Conservation (phyloP, 2,113 vertebrate genomes). For the Nothobranchius kuhntae region DNA sequence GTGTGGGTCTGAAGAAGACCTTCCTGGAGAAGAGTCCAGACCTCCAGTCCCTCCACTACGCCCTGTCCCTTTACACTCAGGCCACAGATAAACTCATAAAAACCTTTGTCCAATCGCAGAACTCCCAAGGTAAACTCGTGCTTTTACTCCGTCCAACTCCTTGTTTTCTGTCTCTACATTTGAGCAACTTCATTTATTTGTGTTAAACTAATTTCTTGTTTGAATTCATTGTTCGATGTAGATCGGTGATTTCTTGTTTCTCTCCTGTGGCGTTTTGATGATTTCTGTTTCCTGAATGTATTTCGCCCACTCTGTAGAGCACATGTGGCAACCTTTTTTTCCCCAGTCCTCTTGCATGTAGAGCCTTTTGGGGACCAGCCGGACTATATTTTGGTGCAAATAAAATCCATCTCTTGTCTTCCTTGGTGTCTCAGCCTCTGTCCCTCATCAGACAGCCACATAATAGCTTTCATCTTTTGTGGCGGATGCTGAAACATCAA, state of each 20-base stretch:
- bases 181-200: conserved; percentile 4
- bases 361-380: conserved; percentile 40
- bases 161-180: not conserved
- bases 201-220: not conserved
- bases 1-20: conserved; percentile 96
- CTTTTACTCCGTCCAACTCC: not conserved
- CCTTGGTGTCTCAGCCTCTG: conserved; percentile 31
- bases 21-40: conserved; percentile 98
- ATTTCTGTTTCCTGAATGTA: conserved; percentile 29
- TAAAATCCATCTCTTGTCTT: conserved; percentile 38
- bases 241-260: not conserved
- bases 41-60: conserved; percentile 93
- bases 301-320: conserved; percentile 24
- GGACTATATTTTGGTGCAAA: not conserved
- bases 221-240: conserved; percentile 1
- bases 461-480: conserved; percentile 34
- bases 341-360: conserved; percentile 20
- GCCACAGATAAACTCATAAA: conserved; percentile 97
- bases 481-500: conserved; percentile 46
- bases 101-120: conserved; percentile 96
- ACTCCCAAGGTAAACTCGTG: conserved; percentile 85
- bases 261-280: conserved; percentile 19
- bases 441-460: conserved; percentile 31
- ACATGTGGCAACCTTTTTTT: conserved; percentile 22
- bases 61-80: conserved; percentile 96